Evolutionary conservation across 2,888 invertebrate genomes (phyloP), one percentile per base, ranked within the genome.

Genomic region (Nineta flava): DNA sequence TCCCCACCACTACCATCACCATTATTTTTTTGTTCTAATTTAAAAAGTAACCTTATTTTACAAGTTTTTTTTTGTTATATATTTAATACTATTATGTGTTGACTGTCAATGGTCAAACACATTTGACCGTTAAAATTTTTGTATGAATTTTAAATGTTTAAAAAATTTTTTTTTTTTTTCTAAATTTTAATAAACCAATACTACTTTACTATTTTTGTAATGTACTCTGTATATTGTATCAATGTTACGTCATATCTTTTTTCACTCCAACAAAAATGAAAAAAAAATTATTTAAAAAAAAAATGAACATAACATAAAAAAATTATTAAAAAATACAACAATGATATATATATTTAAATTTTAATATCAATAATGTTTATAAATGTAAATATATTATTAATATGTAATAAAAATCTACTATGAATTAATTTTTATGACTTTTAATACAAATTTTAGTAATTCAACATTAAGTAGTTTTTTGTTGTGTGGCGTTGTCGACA

Each of bases 301-400:
- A 13, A 17, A 17, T 42, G 17, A 42, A 42, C 16, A 42, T 42
- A 16, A 42, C 10, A 42, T 16, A 41, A 41, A 17, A 42, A 42
- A 42, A 17, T 16, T 42, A 16, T 42, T 15, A 42, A 42, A 13
- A 42, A 38, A 38, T 38, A 38, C 10, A 42, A 42, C 10, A 42
- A 10, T 42, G 42, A 42, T 42, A 17, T 42, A n/a, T 42, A 42
- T 21, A 21, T 44, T 44, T 44, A 44, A 21, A 38, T 26, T 44
- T 21, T 44, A 44, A 44, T 44, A 21, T 44, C 44, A 26, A n/a
- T 44, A 13, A 38, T 38, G 38, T 38, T 38, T 38, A 38, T 38
- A 38, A 38, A 38, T 38, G 38, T 38, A 38, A n/a, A 38, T 38
- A 38, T 38, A 38, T 38, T 26, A 26, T 26, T 26, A 38, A 38